Percentiles rank a stretch among this genome's conserved stretches.
These are phyloP conservation scores for Asobara japonica DNA, from an alignment of 1,140 invertebrate genomes.

Conservation along the genomic window DNA sequence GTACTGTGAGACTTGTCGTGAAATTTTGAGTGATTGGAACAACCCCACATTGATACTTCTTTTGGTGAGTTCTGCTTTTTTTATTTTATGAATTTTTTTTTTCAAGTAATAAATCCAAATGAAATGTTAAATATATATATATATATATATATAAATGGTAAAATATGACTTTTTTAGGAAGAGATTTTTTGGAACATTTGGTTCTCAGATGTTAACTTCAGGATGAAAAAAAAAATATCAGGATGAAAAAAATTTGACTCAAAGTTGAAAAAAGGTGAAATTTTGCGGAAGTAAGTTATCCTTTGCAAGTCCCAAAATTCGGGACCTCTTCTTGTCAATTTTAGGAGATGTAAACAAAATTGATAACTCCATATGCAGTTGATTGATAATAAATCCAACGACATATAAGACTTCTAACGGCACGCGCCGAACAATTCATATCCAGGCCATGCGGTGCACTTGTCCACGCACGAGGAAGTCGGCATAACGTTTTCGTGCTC, in stretches of 20 bases:
- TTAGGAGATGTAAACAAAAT: no score
- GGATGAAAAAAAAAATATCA: no score
- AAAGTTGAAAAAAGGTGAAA: no score
- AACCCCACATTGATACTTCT: not conserved
- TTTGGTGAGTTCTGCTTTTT: not conserved
- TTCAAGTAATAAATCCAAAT: not conserved
- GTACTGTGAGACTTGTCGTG: not conserved
- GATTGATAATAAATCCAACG: not conserved
- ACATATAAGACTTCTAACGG: constrained; percentile 11
- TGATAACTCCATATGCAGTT: not conserved
- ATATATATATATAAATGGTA: no score
- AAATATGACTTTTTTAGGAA: no score
- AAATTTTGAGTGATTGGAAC: not conserved
- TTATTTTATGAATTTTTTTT: not conserved
- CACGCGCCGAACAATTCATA: not conserved
- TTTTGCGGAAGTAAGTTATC: no score
- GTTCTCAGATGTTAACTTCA: no score
- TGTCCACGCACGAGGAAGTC: constrained; percentile 19
- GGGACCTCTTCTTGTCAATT: no score
- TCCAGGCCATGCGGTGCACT: constrained; percentile 6
- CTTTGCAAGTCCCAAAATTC: no score
- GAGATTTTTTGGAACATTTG: no score
- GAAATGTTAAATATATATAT: no score
- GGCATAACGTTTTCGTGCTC: constrained; percentile 5
- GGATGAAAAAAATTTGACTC: no score